Evolutionary conservation across 2,888 invertebrate genomes (phyloP).

Genomic region (Folsomia manolachei): DNA sequence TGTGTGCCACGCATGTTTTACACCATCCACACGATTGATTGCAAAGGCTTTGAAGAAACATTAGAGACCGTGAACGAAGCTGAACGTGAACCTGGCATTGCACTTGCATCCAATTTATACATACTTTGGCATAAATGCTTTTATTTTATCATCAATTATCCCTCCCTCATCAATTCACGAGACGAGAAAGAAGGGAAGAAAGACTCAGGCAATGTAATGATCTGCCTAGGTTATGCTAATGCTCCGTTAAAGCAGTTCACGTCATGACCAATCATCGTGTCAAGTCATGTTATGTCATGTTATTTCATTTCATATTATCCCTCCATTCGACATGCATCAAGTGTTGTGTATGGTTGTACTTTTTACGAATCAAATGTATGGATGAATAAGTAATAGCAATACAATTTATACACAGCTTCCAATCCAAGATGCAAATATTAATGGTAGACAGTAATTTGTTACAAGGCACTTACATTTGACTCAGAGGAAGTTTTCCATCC

Average conservation of each 20-base stretch:
- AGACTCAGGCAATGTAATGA: too few relatives aligned
- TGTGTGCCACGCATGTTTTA: neutral
- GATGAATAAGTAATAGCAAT: too few relatives aligned
- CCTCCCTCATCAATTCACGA: neutral
- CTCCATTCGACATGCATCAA: too few relatives aligned
- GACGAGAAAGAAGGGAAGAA: neutral
- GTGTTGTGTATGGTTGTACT: too few relatives aligned
- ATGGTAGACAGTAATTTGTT: too few relatives aligned
- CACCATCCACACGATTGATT: neutral
- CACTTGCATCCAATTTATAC: neutral
- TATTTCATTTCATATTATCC: too few relatives aligned
- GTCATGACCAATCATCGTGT: neutral
- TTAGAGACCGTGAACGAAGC: neutral
- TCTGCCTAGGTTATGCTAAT: neutral
- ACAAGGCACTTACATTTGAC: slow-evolving; percentile 50
- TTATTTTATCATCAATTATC: slow-evolving; percentile 9
- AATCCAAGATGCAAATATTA: too few relatives aligned
- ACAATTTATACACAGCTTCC: too few relatives aligned
- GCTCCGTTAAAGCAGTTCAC: neutral
- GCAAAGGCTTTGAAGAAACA: neutral
- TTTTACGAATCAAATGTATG: too few relatives aligned
- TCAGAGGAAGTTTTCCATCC: slow-evolving; percentile 48
- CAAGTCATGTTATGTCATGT: too few relatives aligned
- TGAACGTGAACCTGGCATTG: neutral
- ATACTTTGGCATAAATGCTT: neutral